These are phyloP conservation scores for Sarcophaga variegata DNA, from an alignment of 2,888 invertebrate species.

Conservation along the genomic window DNA sequence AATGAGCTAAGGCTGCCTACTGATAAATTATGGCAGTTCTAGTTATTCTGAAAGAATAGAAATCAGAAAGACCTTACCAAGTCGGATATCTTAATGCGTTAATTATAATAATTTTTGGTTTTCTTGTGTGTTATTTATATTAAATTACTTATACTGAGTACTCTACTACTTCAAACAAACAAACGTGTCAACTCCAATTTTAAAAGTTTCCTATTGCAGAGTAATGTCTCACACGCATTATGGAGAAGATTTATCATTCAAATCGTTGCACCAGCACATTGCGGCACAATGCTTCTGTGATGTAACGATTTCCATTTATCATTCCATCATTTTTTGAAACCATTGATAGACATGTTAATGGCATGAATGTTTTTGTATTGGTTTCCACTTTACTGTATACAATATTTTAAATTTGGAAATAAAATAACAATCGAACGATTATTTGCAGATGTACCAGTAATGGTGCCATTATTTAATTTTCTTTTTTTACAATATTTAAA, in stretches of 20 bases:
- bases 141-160: too few relatives aligned
- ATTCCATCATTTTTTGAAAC: background rate
- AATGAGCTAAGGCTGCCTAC: too few relatives aligned
- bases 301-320: slow-evolving; percentile 1
- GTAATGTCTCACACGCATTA: background rate
- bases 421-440: background rate
- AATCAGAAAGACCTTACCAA: too few relatives aligned
- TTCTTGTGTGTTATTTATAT: too few relatives aligned
- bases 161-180: too few relatives aligned
- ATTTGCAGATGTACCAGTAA: background rate
- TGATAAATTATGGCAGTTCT: too few relatives aligned
- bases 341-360: slow-evolving; percentile 3
- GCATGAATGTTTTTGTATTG: slow-evolving; percentile 9
- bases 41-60: too few relatives aligned
- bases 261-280: background rate
- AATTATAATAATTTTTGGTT: too few relatives aligned
- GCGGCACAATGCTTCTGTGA: too few relatives aligned
- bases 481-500: too few relatives aligned
- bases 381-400: background rate
- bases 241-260: slow-evolving; percentile 21
- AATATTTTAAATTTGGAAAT: background rate
- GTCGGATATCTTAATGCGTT: too few relatives aligned
- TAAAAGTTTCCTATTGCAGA: slow-evolving; percentile 8
- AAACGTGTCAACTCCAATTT: slow-evolving; percentile 12
- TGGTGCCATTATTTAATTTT: too few relatives aligned